Evolutionary conservation across 2,888 invertebrate genomes (phyloP), one percentile per base, ranked within the genome.

Genomic region (Diaprepes abbreviatus): DNA sequence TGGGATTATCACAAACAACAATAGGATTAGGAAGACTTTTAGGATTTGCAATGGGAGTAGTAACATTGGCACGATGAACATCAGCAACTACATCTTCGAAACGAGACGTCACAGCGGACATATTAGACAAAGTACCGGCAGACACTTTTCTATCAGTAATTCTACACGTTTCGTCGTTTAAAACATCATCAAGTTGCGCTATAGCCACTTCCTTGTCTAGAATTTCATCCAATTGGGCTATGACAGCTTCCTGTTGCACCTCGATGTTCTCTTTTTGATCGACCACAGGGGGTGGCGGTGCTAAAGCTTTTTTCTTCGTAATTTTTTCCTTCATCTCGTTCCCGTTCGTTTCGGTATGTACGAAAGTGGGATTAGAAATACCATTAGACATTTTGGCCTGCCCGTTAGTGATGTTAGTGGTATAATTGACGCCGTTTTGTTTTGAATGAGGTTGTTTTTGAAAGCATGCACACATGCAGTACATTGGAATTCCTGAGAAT

Each of bases 21-120:
- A n/a, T n/a, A 43, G 73, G 55, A 60, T 52, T 38, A 28, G 31
- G 36, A 74, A 43, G 45, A 24, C 35, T 38, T 66, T 72, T 65
- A 66, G 74, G 66, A 70, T 68, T 67, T 68, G 72, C 71, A 59
- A 70, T 28, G 48, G 73, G 72, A 59, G 75, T 75, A 48, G 71
- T 54, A 45, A 75, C 78, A 81, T 88, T 87, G 79, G 88, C 88
- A 80, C 87, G 85, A 75, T 88, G 88, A 10, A 88, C 87, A 82
- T 87, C 86, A 67, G 85, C 88, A 76, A 88, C 84, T 19, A 88
- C 88, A 82, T 87, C 87, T 79, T 88, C 87, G 82, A 87, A 76
- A 69, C 69, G 70, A 21, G 75, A 73, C 54, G 66, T 73, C 65
- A 74, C 75, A 57, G 70, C 73, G 31, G 75, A 76, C 43, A 72